Base-by-base conservation (phyloP, 2,888 invertebrate genomes). In the Pollenia amentaria region DNA sequence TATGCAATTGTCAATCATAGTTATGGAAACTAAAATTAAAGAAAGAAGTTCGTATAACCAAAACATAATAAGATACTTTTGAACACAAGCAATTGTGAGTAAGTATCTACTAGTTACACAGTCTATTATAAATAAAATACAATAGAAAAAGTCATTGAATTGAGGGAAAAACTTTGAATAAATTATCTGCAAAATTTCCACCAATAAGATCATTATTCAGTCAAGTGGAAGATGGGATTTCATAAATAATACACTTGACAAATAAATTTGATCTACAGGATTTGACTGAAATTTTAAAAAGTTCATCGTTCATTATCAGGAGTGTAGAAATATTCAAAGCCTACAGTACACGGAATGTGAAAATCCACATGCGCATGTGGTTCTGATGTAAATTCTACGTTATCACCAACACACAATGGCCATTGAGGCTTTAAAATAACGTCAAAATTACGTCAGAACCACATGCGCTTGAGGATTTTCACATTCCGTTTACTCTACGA, bases 1-100 rank as follows among this genome's bases (percentile, higher is more conserved):
- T 78, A 72, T 72, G 78, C 77, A 84, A 84, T 78, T 84, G 84
- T 84, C 78, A 84, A 78, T 78, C 51, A 73, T 78, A 29, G 76
- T 83, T 83, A 72, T 77, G 72, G 48, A 18, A 64, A 48, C 7
- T 16, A 29, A 46, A 62, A 67, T n/a, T 29, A 44, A 72, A 46
- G 8, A 57, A 83, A 65, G 40, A 67, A 65, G 72, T 78, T 73
- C 65, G 65, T 73, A 73, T 55, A 78, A 57, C 51, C 57, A 65
- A 75, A 81, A 72, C 70, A 77, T 77, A 77, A 83, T 77, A 53
- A 82, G 69, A 82, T 53, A 76, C 51, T 69, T 75, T 82, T 57
- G 18, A 67, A n/a, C 53, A 76, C 48, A 62, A 18, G 51, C 62
- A 11, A 3, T 3, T 21, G 55, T 9, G n/a, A 60, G 14, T 7